These are phyloP conservation scores for Brenthis hecate DNA, from an alignment of 2,888 invertebrate genomes.

Conservation along the genomic window DNA sequence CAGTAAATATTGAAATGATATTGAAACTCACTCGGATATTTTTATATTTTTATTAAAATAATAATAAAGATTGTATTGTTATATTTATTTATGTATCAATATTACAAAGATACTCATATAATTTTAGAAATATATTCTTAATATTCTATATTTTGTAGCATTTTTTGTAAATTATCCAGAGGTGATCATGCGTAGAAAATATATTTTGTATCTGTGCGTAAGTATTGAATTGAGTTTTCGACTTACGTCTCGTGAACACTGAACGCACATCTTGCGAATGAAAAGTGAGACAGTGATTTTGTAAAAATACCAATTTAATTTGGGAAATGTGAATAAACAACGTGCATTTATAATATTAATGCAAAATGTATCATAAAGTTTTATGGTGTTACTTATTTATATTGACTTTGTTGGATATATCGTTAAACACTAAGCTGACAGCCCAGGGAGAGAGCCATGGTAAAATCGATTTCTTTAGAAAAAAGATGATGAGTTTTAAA, in stretches of 20 bases:
- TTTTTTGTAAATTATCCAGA: constrained; percentile 12
- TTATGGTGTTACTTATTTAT: constrained; percentile 86
- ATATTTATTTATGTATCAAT: too few relatives aligned
- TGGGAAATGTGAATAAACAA: constrained; percentile 71
- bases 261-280: constrained; percentile 40
- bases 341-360: constrained; percentile 50
- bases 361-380: constrained; percentile 80
- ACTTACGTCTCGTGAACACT: constrained; percentile 19
- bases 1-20: too few relatives aligned
- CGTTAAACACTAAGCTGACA: constrained; percentile 86
- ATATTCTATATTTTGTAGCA: not conserved
- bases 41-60: too few relatives aligned
- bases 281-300: constrained; percentile 40
- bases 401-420: constrained; percentile 85
- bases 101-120: too few relatives aligned
- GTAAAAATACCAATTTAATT: constrained; percentile 53
- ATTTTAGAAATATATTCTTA: too few relatives aligned
- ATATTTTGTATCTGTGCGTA: constrained; percentile 27
- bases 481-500: constrained; percentile 14
- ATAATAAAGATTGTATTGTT: too few relatives aligned
- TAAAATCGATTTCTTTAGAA: constrained; percentile 75
- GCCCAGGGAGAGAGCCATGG: constrained; percentile 89
- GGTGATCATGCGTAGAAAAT: constrained; percentile 9
- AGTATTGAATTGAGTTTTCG: constrained; percentile 31
- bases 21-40: too few relatives aligned